Conservation (phyloP, 2,888 invertebrate species). For the Hypercompe scribonia region DNA sequence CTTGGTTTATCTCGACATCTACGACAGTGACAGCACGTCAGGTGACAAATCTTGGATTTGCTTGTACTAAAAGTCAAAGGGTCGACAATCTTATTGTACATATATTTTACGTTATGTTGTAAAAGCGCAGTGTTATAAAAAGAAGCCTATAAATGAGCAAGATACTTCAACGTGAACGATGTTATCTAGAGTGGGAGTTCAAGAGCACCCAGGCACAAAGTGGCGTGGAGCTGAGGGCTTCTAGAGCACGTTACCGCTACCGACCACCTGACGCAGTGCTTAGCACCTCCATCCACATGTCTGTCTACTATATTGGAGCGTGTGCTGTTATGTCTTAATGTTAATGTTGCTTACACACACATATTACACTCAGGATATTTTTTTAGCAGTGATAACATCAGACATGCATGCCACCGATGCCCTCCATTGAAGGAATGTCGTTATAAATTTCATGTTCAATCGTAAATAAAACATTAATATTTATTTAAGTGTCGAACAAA, state of each 20-base stretch:
- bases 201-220: background rate
- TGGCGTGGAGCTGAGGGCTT: background rate
- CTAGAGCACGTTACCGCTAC: no score
- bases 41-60: no score
- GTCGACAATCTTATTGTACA: background rate
- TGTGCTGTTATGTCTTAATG: background rate
- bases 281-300: background rate
- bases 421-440: no score
- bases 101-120: background rate
- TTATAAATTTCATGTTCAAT: no score
- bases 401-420: background rate
- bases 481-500: background rate
- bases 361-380: no score
- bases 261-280: background rate
- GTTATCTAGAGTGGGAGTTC: conserved; percentile 5
- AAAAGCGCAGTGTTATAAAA: background rate
- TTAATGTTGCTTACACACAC: background rate
- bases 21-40: no score
- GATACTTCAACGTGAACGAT: conserved; percentile 5
- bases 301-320: background rate
- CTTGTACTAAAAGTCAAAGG: no score
- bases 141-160: conserved; percentile 5
- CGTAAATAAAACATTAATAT: no score
- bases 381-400: background rate
- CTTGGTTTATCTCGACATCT: no score